Evolutionary conservation across 2,888 invertebrate species (phyloP).

Genomic region (Hemithea aestivaria): DNA sequence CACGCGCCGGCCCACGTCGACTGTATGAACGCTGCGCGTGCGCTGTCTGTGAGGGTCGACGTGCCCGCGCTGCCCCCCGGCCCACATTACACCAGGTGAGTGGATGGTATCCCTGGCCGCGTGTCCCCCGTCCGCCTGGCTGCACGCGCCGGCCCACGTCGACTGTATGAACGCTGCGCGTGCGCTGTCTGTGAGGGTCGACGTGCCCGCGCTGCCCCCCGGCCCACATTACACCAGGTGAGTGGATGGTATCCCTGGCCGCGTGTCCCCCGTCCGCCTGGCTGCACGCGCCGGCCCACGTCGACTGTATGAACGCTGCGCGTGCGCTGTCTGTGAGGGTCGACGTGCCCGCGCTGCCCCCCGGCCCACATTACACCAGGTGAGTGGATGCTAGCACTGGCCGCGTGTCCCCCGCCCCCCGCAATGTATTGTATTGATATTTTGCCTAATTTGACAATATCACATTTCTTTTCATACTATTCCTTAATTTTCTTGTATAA

Average conservation of each 20-base stretch:
- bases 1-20: slow-evolving; percentile 89
- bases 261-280: slow-evolving; percentile 79
- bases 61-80: slow-evolving; percentile 86
- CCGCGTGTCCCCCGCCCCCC: slow-evolving; percentile 63
- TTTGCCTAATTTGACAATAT: too few species aligned
- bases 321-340: slow-evolving; percentile 87
- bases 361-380: slow-evolving; percentile 91
- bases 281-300: slow-evolving; percentile 88
- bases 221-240: slow-evolving; percentile 91
- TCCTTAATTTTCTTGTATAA: too few species aligned
- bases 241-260: too few species aligned
- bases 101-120: too few species aligned
- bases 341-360: slow-evolving; percentile 84
- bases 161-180: slow-evolving; percentile 90
- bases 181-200: slow-evolving; percentile 86
- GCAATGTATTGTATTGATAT: too few species aligned
- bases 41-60: slow-evolving; percentile 87
- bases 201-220: slow-evolving; percentile 84
- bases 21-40: slow-evolving; percentile 87
- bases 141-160: slow-evolving; percentile 88
- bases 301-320: slow-evolving; percentile 90
- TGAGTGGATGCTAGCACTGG: too few species aligned
- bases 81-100: slow-evolving; percentile 87
- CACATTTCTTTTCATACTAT: too few species aligned
- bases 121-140: slow-evolving; percentile 82